Conservation (phyloP, 2,797 vertebrate genomes). For the Phylloscopus collybita region DNA sequence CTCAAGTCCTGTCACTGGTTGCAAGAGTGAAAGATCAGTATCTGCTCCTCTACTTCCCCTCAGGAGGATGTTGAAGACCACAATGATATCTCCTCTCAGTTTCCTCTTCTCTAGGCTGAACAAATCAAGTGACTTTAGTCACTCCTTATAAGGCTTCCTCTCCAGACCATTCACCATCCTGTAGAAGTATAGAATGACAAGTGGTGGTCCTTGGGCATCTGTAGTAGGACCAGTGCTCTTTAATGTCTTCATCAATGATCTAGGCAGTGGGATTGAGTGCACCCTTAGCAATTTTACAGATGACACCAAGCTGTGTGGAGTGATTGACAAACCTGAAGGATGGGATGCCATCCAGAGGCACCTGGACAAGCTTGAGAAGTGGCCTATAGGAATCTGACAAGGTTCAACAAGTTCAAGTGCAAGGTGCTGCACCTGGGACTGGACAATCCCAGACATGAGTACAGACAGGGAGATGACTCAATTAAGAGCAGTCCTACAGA, state of each 20-base stretch:
- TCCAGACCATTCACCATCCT: background rate
- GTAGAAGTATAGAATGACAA: background rate
- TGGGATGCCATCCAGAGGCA: background rate
- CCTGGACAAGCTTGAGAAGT: background rate
- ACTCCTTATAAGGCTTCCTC: background rate
- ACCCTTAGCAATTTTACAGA: background rate
- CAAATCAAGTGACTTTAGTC: background rate
- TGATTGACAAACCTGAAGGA: background rate
- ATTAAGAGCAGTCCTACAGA: background rate
- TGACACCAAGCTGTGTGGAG: background rate
- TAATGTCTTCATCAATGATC: background rate
- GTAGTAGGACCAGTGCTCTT: background rate
- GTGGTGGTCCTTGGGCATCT: background rate
- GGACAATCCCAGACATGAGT: background rate
- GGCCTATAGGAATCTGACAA: background rate
- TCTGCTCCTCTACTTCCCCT: background rate
- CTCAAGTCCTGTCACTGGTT: background rate
- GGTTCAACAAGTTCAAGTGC: background rate
- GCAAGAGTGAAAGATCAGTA: background rate
- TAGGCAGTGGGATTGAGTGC: background rate
- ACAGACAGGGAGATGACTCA: background rate
- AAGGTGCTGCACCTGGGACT: background rate
- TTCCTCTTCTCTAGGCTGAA: background rate
- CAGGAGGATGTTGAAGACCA: background rate
- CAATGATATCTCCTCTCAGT: background rate